phyloP scores from a whole-genome alignment of 2,888 invertebrate species.

The Agrotis ipsilon region DNA sequence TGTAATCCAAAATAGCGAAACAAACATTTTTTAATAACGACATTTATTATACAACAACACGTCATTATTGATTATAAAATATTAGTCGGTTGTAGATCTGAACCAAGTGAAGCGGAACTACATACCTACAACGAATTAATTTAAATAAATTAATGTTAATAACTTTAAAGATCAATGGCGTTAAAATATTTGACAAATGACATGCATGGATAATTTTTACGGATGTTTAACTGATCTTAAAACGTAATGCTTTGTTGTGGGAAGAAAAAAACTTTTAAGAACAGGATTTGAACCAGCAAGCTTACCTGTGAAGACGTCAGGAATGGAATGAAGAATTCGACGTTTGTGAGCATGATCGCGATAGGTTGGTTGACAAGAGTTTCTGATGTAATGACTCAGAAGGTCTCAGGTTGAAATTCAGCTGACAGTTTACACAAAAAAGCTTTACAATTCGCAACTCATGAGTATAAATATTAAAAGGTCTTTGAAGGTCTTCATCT shows the following conservation, averaged over 20 bases:
- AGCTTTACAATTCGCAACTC: no score
- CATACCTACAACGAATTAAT: slow-evolving; percentile 27
- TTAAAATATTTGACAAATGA: slow-evolving; percentile 32
- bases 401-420: no score
- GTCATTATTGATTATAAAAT: neutral
- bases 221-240: neutral
- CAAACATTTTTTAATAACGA: neutral
- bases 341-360: no score
- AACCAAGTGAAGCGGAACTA: slow-evolving; percentile 39
- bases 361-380: no score
- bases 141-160: slow-evolving; percentile 47
- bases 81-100: slow-evolving; percentile 3
- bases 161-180: slow-evolving; percentile 29
- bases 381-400: no score
- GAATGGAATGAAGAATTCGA: no score
- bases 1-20: neutral
- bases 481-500: no score
- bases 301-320: no score
- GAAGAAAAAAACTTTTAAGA: no score
- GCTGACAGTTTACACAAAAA: no score
- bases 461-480: no score
- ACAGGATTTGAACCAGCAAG: neutral
- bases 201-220: slow-evolving; percentile 3
- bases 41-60: neutral
- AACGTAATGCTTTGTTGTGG: neutral